phyloP scores from a whole-genome alignment of 2,797 vertebrate species.

The Brachyrhaphis roseni region DNA sequence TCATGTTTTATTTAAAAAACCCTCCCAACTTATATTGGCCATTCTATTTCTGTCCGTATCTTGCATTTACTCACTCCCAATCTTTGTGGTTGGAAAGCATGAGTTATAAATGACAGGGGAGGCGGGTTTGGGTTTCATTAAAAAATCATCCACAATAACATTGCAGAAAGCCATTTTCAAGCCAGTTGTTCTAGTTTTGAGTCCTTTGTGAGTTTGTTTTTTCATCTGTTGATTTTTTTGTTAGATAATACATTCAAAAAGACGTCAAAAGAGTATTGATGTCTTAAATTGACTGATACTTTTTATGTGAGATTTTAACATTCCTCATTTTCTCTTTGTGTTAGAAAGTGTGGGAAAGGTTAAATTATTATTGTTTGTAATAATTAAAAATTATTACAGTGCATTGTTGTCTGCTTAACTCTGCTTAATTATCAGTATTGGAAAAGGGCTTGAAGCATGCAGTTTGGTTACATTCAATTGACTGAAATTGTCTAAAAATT shows the following conservation, averaged over 20 bases:
- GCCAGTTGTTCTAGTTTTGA: constrained; percentile 37
- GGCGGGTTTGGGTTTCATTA: constrained; percentile 52
- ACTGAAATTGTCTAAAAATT: constrained; percentile 2
- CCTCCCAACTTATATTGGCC: constrained; percentile 20
- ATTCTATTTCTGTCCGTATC: constrained; percentile 39
- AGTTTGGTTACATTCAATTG: neutral
- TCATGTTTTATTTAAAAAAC: constrained; percentile 36
- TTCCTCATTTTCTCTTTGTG: neutral
- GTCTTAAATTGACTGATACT: neutral
- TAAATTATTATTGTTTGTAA: neutral
- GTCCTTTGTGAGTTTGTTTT: constrained; percentile 1
- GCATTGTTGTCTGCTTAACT: neutral
- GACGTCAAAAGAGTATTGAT: neutral
- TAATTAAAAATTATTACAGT: neutral
- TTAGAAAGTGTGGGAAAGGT: neutral
- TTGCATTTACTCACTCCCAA: constrained; percentile 46
- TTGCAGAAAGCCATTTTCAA: constrained; percentile 33
- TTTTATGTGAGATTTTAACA: neutral
- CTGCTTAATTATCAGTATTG: neutral
- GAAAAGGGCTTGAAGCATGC: neutral
- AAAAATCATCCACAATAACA: constrained; percentile 51
- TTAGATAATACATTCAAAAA: neutral
- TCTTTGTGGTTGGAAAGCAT: constrained; percentile 60
- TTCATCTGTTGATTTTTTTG: neutral
- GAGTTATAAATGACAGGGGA: constrained; percentile 51